A percentile compares a stretch with the other conserved stretches of the same genome.
phyloP scores from a whole-genome alignment of 2,888 invertebrate genomes.

The Tetragonisca angustula region DNA sequence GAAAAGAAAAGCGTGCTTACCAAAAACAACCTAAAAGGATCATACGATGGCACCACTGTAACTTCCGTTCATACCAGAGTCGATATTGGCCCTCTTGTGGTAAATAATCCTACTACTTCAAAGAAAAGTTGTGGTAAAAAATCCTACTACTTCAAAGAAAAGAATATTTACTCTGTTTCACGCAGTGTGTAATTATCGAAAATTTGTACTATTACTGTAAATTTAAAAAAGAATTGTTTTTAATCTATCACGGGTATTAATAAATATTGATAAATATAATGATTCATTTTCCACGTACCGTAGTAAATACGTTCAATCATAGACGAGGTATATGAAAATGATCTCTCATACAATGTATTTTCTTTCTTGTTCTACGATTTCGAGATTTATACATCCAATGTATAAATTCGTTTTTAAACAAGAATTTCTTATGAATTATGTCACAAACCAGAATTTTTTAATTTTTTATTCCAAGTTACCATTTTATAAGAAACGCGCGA shows the following conservation, averaged over 20 bases:
- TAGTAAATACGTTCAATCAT: too few relatives aligned
- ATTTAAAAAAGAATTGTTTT: not conserved
- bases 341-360: too few relatives aligned
- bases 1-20: constrained; percentile 81
- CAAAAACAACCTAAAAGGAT: constrained; percentile 71
- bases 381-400: too few relatives aligned
- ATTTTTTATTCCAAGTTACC: too few relatives aligned
- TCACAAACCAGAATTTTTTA: too few relatives aligned
- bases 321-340: too few relatives aligned
- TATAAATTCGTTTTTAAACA: too few relatives aligned
- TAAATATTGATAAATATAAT: not conserved
- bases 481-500: too few relatives aligned
- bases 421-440: too few relatives aligned
- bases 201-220: not conserved
- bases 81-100: constrained; percentile 22
- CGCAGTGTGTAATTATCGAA: not conserved
- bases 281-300: not conserved
- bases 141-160: not conserved
- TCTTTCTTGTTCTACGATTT: too few relatives aligned
- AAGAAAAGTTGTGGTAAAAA: not conserved
- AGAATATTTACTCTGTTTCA: too few relatives aligned
- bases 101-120: not conserved
- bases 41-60: constrained; percentile 54
- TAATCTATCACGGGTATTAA: not conserved
- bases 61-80: constrained; percentile 58